Conservation (phyloP, 2,888 invertebrate genomes). For the Arge pagana region DNA sequence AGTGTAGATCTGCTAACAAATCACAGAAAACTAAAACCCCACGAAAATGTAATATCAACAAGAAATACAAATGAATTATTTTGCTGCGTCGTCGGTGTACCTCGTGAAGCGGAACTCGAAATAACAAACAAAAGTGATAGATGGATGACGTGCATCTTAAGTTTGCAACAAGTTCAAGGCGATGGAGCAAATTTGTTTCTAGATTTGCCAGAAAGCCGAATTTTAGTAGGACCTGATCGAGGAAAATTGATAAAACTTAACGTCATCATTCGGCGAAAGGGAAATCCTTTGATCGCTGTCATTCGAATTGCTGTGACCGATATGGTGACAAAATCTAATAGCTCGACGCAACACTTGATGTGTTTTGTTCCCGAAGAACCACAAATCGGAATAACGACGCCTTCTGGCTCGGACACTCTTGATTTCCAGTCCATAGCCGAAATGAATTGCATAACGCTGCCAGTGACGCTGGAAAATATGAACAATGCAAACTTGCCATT, state of each 20-base stretch:
- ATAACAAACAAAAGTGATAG: conserved; percentile 47
- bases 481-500: conserved; percentile 45
- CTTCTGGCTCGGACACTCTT: conserved; percentile 35
- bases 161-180: conserved; percentile 45
- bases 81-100: conserved; percentile 47
- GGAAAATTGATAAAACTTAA: conserved; percentile 43
- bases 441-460: conserved; percentile 34
- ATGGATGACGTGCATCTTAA: conserved; percentile 48
- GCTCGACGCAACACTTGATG: conserved; percentile 47
- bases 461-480: conserved; percentile 47
- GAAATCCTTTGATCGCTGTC: conserved; percentile 44
- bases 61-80: conserved; percentile 47
- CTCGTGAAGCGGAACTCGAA: conserved; percentile 46
- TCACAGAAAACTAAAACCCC: no score
- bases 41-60: conserved; percentile 41
- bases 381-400: conserved; percentile 36
- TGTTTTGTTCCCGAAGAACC: conserved; percentile 51
- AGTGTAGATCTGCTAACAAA: no score
- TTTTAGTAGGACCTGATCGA: conserved; percentile 47
- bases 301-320: conserved; percentile 44
- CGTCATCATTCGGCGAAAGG: conserved; percentile 43
- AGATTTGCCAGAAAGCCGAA: conserved; percentile 39
- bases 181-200: conserved; percentile 45
- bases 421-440: conserved; percentile 42
- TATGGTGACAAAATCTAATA: conserved; percentile 48